Evolutionary conservation across 2,888 invertebrate genomes (phyloP).

Genomic region (Napeogenes inachia): DNA sequence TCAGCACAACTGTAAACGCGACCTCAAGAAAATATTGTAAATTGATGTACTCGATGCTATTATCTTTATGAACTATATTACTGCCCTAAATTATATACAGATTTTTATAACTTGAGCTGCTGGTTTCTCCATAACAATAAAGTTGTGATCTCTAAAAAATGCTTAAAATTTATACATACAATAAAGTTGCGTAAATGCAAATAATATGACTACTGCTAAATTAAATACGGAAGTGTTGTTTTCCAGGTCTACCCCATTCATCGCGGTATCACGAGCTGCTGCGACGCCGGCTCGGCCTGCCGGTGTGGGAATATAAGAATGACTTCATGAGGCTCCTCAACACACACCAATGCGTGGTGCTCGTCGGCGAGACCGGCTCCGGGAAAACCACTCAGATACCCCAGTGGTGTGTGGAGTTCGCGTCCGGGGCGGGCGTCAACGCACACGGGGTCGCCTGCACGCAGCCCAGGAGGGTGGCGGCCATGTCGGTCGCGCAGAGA

Average conservation of each 20-base stretch:
- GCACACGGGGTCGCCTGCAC: constrained; percentile 91
- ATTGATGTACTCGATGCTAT: no score
- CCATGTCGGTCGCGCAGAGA: constrained; percentile 99
- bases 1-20: no score
- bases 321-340: constrained; percentile 97
- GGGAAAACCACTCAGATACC: constrained; percentile 99
- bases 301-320: constrained; percentile 98
- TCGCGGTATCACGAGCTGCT: constrained; percentile 92
- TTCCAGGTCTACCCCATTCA: constrained; percentile 86
- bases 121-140: no score
- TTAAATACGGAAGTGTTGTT: not conserved
- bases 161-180: no score
- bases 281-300: constrained; percentile 92
- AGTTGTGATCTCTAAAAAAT: no score
- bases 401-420: constrained; percentile 77
- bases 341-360: constrained; percentile 94
- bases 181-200: no score
- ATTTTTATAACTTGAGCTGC: no score
- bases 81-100: no score
- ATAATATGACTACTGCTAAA: no score
- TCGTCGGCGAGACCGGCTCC: constrained; percentile 99
- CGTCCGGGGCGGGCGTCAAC: constrained; percentile 56
- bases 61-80: not conserved
- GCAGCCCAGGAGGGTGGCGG: constrained; percentile 97
- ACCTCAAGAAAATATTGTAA: no score